Evolutionary conservation across 2,888 invertebrate genomes (phyloP).

Genomic region (Aspidapion aeneum): DNA sequence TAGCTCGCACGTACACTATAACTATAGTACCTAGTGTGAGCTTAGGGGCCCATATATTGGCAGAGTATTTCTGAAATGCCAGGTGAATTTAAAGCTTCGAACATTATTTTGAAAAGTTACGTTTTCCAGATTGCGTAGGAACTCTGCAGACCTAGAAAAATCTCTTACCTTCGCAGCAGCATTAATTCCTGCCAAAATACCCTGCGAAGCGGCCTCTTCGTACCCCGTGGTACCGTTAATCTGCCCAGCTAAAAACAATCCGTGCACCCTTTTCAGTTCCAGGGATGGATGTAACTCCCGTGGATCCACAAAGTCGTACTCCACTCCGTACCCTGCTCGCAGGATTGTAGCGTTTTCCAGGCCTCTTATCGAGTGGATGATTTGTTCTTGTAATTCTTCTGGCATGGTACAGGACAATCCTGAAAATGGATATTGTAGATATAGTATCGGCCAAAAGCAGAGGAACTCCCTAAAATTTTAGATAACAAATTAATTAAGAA

Average conservation of each 20-base stretch:
- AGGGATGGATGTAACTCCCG: slow-evolving; percentile 68
- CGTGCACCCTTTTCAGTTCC: slow-evolving; percentile 67
- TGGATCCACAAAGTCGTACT: slow-evolving; percentile 87
- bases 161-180: slow-evolving; percentile 60
- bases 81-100: too few species aligned
- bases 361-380: slow-evolving; percentile 49
- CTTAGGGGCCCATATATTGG: too few species aligned
- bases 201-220: slow-evolving; percentile 91
- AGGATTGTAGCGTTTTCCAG: slow-evolving; percentile 67
- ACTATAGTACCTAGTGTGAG: too few species aligned
- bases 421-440: too few species aligned
- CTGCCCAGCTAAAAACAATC: slow-evolving; percentile 84
- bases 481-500: too few species aligned
- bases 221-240: slow-evolving; percentile 92
- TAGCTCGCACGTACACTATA: too few species aligned
- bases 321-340: slow-evolving; percentile 79
- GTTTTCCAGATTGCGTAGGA: too few species aligned
- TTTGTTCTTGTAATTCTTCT: slow-evolving; percentile 60
- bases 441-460: too few species aligned
- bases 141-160: too few species aligned
- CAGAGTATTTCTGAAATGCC: too few species aligned
- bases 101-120: too few species aligned
- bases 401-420: slow-evolving; percentile 77
- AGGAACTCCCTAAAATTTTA: too few species aligned
- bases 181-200: slow-evolving; percentile 79